phyloP scores from a whole-genome alignment of 2,113 vertebrate genomes.

The Dicaeum eximium region DNA sequence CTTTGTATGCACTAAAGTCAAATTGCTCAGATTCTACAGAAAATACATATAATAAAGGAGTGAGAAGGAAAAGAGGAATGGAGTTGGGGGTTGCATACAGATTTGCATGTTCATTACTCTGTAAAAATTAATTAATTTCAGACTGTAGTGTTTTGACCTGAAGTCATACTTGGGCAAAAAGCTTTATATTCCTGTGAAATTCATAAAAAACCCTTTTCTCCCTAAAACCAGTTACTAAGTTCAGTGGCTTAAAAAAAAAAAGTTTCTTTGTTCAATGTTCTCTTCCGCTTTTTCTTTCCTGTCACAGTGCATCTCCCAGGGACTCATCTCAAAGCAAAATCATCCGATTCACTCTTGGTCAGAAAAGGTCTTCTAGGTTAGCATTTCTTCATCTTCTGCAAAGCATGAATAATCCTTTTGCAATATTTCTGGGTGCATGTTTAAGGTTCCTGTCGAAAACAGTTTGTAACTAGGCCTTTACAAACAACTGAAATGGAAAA shows the following conservation, averaged over 20 bases:
- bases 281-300: slow-evolving; percentile 75
- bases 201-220: not conserved
- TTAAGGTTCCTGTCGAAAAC: slow-evolving; percentile 5
- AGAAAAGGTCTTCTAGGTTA: slow-evolving; percentile 99
- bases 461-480: not conserved
- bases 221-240: not conserved
- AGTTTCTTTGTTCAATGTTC: slow-evolving; percentile 62
- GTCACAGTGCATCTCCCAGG: slow-evolving; percentile 83
- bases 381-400: slow-evolving; percentile 69
- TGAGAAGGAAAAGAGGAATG: not conserved
- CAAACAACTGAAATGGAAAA: not conserved
- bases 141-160: not conserved
- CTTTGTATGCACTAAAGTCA: not conserved
- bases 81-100: not conserved
- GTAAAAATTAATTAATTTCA: not conserved
- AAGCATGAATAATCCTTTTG: slow-evolving; percentile 71
- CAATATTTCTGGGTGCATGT: slow-evolving; percentile 52
- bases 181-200: not conserved
- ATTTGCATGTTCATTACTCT: not conserved
- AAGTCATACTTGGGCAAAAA: not conserved
- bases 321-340: slow-evolving; percentile 95
- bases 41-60: not conserved
- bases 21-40: not conserved
- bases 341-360: slow-evolving; percentile 96
- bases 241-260: not conserved